phyloP scores from a whole-genome alignment of 2,888 invertebrate species.

The Harpalus rufipes region DNA sequence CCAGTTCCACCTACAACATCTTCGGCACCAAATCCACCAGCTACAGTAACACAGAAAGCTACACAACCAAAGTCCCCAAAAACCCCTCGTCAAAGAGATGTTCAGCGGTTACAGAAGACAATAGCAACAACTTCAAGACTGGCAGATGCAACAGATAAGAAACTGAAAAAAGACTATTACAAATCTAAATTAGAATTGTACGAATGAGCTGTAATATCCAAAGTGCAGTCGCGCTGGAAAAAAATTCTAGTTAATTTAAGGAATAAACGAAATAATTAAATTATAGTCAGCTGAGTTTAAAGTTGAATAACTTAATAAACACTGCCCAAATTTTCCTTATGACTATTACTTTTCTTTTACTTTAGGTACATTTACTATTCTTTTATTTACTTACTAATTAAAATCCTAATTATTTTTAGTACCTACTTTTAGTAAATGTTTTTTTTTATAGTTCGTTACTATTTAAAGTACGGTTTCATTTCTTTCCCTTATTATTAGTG shows the following conservation, averaged over 20 bases:
- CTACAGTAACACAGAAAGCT: background rate
- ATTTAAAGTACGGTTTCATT: no score
- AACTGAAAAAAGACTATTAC: constrained; percentile 17
- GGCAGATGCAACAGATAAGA: constrained; percentile 12
- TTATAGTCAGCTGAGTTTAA: no score
- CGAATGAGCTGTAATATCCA: background rate
- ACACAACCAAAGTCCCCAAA: background rate
- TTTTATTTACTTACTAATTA: no score
- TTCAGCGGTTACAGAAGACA: constrained; percentile 19
- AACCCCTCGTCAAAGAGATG: constrained; percentile 7
- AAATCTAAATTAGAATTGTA: constrained; percentile 25
- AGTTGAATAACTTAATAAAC: no score
- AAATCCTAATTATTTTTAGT: no score
- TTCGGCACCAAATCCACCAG: background rate
- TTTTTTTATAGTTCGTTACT: no score
- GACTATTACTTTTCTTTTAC: no score
- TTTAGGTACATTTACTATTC: no score
- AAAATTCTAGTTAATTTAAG: background rate
- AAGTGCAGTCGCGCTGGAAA: constrained; percentile 1
- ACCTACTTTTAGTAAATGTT: no score
- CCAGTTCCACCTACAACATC: background rate
- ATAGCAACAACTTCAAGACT: constrained; percentile 16
- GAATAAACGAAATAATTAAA: background rate
- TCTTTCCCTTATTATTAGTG: no score
- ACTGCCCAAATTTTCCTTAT: no score